These are phyloP conservation scores for Mycalesis mineus DNA, from an alignment of 2,888 invertebrate species.

Conservation along the genomic window DNA sequence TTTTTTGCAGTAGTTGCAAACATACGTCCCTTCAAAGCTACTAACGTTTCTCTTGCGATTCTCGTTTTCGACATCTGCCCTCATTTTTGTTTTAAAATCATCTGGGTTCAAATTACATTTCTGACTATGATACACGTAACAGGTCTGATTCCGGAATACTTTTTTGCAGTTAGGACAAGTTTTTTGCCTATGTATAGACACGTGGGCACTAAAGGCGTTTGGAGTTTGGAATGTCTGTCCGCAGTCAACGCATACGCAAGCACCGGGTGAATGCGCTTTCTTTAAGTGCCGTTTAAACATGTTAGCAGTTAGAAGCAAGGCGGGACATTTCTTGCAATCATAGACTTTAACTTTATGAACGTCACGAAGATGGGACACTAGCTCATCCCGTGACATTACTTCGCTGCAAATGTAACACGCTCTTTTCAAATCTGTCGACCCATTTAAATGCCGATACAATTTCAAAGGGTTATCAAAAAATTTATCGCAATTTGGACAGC, in stretches of 20 bases:
- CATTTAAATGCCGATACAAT: slow-evolving; percentile 55
- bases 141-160: slow-evolving; percentile 55
- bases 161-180: slow-evolving; percentile 57
- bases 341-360: slow-evolving; percentile 42
- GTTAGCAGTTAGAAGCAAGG: slow-evolving; percentile 39
- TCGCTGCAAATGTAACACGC: slow-evolving; percentile 59
- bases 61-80: slow-evolving; percentile 45
- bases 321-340: slow-evolving; percentile 57
- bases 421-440: slow-evolving; percentile 50
- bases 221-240: slow-evolving; percentile 50
- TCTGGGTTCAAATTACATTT: slow-evolving; percentile 47
- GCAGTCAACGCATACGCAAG: slow-evolving; percentile 57
- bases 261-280: slow-evolving; percentile 45
- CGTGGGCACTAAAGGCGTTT: slow-evolving; percentile 52
- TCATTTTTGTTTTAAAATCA: slow-evolving; percentile 40
- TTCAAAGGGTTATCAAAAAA: slow-evolving; percentile 45
- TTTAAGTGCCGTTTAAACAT: slow-evolving; percentile 42
- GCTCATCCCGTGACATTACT: slow-evolving; percentile 50
- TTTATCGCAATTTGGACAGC: slow-evolving; percentile 56
- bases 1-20: slow-evolving; percentile 64
- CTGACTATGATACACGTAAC: slow-evolving; percentile 57
- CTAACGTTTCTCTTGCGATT: slow-evolving; percentile 45
- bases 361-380: slow-evolving; percentile 46
- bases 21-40: slow-evolving; percentile 48
- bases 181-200: slow-evolving; percentile 47